phyloP scores from a whole-genome alignment of 2,113 vertebrate species.

The Aegithalos caudatus region DNA sequence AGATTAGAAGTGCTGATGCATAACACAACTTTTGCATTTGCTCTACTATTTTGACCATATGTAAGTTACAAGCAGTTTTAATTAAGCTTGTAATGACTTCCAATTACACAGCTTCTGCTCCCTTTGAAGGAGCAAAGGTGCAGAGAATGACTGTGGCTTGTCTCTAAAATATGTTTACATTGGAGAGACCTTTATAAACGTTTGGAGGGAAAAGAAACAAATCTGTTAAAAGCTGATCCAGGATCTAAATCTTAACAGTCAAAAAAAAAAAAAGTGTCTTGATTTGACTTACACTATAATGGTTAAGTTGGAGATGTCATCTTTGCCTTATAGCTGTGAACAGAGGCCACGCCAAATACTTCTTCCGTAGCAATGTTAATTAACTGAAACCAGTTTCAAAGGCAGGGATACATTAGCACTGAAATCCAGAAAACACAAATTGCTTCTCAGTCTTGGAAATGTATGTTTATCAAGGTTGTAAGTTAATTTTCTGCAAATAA shows the following conservation, averaged over 20 bases:
- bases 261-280: background rate
- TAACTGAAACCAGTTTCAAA: slow-evolving; percentile 42
- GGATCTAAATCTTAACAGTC: background rate
- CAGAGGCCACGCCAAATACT: slow-evolving; percentile 14
- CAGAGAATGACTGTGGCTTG: background rate
- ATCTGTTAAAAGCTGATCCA: background rate
- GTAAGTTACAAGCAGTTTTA: background rate
- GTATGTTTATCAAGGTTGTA: slow-evolving; percentile 59
- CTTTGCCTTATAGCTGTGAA: slow-evolving; percentile 41
- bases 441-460: slow-evolving; percentile 54
- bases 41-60: background rate
- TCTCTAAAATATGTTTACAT: background rate
- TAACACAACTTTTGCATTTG: background rate
- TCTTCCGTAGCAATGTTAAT: slow-evolving; percentile 38
- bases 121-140: background rate
- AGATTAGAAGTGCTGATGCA: background rate
- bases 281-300: background rate
- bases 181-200: background rate
- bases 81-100: background rate
- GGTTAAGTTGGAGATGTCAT: background rate
- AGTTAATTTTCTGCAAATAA: slow-evolving; percentile 68
- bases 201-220: background rate
- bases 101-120: background rate
- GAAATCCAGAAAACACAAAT: slow-evolving; percentile 52
- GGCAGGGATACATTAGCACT: slow-evolving; percentile 13